Evolutionary conservation across 2,888 invertebrate species (phyloP).

Genomic region (Bellardia bayeri): DNA sequence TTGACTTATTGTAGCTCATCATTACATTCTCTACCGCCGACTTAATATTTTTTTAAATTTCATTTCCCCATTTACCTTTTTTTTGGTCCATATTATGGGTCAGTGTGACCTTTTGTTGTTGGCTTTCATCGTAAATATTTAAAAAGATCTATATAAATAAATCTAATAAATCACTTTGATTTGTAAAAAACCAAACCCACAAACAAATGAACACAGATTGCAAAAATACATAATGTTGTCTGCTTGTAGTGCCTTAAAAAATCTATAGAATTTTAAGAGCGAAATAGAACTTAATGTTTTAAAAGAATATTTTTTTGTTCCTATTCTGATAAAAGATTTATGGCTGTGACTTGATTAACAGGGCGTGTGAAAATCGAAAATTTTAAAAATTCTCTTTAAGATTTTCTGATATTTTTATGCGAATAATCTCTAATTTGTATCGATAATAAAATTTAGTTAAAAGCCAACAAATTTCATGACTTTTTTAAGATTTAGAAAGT

Average conservation of each 20-base stretch:
- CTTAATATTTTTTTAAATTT: not conserved
- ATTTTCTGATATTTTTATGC: not conserved
- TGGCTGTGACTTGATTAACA: slow-evolving; percentile 25
- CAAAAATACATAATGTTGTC: slow-evolving; percentile 46
- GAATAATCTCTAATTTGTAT: not conserved
- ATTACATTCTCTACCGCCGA: not conserved
- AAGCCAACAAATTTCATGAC: no score
- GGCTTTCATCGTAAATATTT: slow-evolving; percentile 51
- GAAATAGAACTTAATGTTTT: slow-evolving; percentile 6
- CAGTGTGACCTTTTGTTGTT: slow-evolving; percentile 71
- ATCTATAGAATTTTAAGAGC: slow-evolving; percentile 32
- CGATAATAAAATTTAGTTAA: not conserved
- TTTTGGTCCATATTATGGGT: slow-evolving; percentile 65
- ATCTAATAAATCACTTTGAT: slow-evolving; percentile 75
- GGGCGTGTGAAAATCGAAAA: slow-evolving; percentile 65
- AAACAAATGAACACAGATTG: not conserved
- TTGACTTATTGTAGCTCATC: not conserved
- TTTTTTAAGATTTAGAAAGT: not conserved
- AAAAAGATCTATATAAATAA: slow-evolving; percentile 47
- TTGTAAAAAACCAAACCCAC: slow-evolving; percentile 51
- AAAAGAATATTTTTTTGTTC: slow-evolving; percentile 2
- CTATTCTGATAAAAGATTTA: slow-evolving; percentile 54
- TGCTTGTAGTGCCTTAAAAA: slow-evolving; percentile 28
- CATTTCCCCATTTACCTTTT: slow-evolving; percentile 1
- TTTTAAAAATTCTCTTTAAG: not conserved